phyloP scores from a whole-genome alignment of 2,888 invertebrate species.

The Exocentrus adspersus region DNA sequence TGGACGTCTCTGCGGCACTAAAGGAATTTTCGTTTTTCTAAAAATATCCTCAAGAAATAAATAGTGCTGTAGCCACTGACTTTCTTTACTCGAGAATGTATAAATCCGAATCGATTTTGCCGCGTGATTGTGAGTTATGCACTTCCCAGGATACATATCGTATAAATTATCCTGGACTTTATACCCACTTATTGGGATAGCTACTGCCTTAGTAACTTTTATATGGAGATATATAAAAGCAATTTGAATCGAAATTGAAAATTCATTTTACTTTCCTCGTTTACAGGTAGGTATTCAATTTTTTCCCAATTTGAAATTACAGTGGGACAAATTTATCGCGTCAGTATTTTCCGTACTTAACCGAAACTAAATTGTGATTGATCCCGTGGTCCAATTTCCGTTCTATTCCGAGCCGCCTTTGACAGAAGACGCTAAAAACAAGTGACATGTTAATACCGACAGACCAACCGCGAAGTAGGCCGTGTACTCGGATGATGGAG shows the following conservation, averaged over 20 bases:
- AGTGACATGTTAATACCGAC: background rate
- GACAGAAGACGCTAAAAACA: background rate
- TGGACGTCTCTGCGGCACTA: no score
- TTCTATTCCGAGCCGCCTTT: background rate
- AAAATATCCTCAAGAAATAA: no score
- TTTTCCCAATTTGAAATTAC: no score
- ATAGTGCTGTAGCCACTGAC: no score
- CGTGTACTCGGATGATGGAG: background rate
- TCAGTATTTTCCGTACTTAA: no score
- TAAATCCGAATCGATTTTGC: conserved; percentile 12
- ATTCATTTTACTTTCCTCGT: no score
- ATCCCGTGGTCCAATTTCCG: no score
- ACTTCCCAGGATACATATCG: background rate
- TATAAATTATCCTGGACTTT: background rate
- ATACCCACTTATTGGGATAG: background rate
- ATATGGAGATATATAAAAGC: background rate
- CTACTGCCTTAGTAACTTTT: background rate
- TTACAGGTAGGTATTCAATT: no score
- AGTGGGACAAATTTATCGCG: no score
- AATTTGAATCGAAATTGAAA: background rate
- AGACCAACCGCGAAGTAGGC: background rate
- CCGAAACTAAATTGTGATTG: no score
- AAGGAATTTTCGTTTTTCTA: no score
- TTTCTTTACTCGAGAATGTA: no score
- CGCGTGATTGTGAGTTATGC: background rate